Evolutionary conservation across 1,140 invertebrate species (phyloP), one percentile per base, ranked within the genome.

Genomic region (Drosophila ercepeae): DNA sequence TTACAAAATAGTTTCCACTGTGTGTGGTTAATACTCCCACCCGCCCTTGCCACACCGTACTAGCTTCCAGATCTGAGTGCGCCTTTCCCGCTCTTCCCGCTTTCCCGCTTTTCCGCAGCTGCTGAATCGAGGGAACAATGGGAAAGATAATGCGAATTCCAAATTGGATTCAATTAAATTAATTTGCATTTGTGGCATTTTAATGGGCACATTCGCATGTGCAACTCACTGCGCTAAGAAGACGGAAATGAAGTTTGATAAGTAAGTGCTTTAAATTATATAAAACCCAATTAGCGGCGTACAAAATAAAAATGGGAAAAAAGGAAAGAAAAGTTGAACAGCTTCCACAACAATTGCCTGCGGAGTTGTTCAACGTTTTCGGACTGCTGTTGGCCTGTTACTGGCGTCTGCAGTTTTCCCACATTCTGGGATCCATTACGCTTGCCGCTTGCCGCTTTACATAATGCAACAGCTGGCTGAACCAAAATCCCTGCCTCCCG

Each of bases 401-500:
- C 72, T 58, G 53, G 25, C 13, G 18, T 68, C 32, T 49, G 44
- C 45, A 64, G 50, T 63, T 73, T 50, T 73, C 50, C 25, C 69
- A 73, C 70, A 64, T 64, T 64, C 34, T 29, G 23, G 11, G 50
- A 58, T 72, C 63, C 57, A 55, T 59, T 55, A 42, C 39, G 21
- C 57, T 55, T 60, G 23, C 36, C 39, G 21, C 57, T 55, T 60
- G 23, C 36, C 49, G 48, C 18, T 54, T 86, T 69, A 58, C 65
- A 82, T 82, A 86, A 78, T 82, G 82, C 82, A 86, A 86, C 82
- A 86, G 82, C 78, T 86, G 79, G 74, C 69, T 29, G 42, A 74
- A 18, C 74, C 45, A 19, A 16, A 13, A 14, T 39, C 52, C 55
- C 58, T 32, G 23, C 18, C 13, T 16, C 9, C 41, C n/a, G 14